phyloP scores from a whole-genome alignment of 2,113 vertebrate genomes.

The Rhizomys pruinosus region DNA sequence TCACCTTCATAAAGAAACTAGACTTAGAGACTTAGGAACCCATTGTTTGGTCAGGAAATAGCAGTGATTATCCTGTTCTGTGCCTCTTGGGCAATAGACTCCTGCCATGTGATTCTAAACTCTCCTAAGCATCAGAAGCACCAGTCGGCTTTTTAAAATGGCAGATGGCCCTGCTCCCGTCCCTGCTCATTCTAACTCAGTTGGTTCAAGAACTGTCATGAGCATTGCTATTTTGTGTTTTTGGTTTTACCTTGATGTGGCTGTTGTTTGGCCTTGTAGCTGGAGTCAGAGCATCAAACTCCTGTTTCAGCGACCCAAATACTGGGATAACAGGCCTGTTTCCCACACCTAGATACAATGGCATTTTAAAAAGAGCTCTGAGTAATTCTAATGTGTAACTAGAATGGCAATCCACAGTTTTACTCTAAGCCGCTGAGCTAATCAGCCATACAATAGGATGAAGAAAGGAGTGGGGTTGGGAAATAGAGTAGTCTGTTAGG shows the following conservation, averaged over 20 bases:
- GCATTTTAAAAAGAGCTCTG: neutral
- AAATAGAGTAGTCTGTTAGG: neutral
- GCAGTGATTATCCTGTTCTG: neutral
- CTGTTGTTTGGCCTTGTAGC: neutral
- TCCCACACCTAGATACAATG: neutral
- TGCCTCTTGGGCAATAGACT: neutral
- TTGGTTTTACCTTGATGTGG: neutral
- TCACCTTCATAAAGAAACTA: constrained; percentile 22
- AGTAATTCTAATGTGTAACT: neutral
- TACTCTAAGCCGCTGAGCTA: constrained; percentile 7
- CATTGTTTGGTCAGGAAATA: constrained; percentile 14
- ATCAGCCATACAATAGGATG: neutral
- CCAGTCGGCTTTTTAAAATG: neutral
- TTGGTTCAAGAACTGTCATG: constrained; percentile 10
- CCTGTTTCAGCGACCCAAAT: neutral
- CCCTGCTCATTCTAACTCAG: constrained; percentile 16
- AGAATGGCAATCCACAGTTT: constrained; percentile 1
- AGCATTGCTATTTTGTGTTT: neutral
- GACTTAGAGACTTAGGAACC: neutral
- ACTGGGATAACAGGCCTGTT: neutral
- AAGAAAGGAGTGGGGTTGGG: neutral
- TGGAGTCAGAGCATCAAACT: neutral
- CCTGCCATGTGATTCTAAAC: constrained; percentile 24
- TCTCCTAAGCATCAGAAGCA: constrained; percentile 15
- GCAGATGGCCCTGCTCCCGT: neutral